Evolutionary conservation across 2,888 invertebrate genomes (phyloP), one percentile per base, ranked within the genome.

Genomic region (Chalcosyrphus nemorum): DNA sequence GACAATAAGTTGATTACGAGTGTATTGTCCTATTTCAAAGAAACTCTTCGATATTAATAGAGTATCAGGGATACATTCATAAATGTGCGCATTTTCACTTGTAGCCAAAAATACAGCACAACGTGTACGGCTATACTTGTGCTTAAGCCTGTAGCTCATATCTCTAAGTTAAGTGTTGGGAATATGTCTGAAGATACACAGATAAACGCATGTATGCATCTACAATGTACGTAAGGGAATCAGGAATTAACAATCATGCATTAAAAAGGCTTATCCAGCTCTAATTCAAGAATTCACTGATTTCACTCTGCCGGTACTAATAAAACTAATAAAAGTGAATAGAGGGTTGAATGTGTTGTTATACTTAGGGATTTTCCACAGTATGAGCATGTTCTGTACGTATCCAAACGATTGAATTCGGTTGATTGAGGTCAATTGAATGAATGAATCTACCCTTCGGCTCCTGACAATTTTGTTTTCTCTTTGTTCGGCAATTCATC

Each of bases 401-500:
- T 19, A 56, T 38, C 19, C 24, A 19, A 61, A 75, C 41, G 27
- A 57, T 21, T 68, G 21, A 47, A 45, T 56, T 70, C 45, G 21
- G 15, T 41, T 75, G 68, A 81, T 75, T 68, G 68, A 81, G 81
- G 81, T 81, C 75, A 75, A 75, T 81, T 68, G 75, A 81, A 75
- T 68, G 45, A 68, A 74, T 45, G 61, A 74, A 70, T 68, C 50
- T 70, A 75, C 76, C 76, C 81, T 76, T 54, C 61, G 81, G 81
- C 81, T 50, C 24, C 35, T 54, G 54, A 38, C 54, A 54, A 68
- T 68, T 80, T 63, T 45, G 27, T 75, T 59, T 81, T 47, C 54
- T 45, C 68, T 61, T 68, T 80, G 68, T 75, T 63, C 43, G 47
- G 3, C 15, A 13, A 70, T 70, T 70, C 41, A 47, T 70, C 27